These are phyloP conservation scores for Lasioglossum pauxillum DNA, from an alignment of 2,888 invertebrate species.

Conservation along the genomic window DNA sequence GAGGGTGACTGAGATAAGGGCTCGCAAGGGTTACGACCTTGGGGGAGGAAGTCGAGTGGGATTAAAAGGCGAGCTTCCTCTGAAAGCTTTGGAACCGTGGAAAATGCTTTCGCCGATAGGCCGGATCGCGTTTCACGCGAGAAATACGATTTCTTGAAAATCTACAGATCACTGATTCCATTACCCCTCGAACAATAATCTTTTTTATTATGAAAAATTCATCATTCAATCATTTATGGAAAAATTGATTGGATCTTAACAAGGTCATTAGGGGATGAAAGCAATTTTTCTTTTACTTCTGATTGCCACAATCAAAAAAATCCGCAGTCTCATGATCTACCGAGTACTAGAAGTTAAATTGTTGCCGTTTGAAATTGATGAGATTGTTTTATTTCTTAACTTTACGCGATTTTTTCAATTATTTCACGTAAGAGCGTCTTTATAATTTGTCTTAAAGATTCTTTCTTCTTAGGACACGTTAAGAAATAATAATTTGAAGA, in stretches of 20 bases:
- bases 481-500: too few species aligned
- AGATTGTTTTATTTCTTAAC: too few species aligned
- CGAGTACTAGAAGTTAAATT: not conserved
- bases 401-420: not conserved
- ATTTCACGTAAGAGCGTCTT: not conserved
- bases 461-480: too few species aligned
- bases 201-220: not conserved
- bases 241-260: too few species aligned
- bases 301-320: too few species aligned
- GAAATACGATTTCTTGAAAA: constrained; percentile 45
- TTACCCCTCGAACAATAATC: not conserved
- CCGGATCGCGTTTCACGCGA: constrained; percentile 30
- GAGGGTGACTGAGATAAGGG: constrained; percentile 66
- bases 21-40: constrained; percentile 62
- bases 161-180: not conserved
- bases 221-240: too few species aligned
- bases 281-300: too few species aligned
- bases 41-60: constrained; percentile 53
- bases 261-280: too few species aligned
- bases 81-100: constrained; percentile 34
- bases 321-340: too few species aligned
- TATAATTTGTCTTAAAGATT: not conserved
- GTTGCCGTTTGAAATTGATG: not conserved
- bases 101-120: constrained; percentile 33
- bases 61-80: constrained; percentile 58